Base-by-base conservation (phyloP, 2,888 invertebrate species). In the Invenusta paracnida region DNA sequence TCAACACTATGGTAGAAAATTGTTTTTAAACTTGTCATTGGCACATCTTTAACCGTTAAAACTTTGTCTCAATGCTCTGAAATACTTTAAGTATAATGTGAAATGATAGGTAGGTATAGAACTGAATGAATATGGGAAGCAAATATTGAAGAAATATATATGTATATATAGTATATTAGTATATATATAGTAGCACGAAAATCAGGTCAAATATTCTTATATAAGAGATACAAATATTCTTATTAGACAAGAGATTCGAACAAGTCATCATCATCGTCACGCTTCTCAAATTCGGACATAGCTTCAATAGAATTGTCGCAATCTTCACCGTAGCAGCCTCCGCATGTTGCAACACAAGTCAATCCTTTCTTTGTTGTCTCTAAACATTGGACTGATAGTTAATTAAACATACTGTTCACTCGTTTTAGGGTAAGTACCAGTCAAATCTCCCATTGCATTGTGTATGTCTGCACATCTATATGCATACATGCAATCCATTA, bases 401-500 rank as follows among this genome's bases (percentile, higher is more conserved):
- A 48, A 17, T 48, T 48, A 11, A 48, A 48, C 17, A 48, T 48
- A 48, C 48, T 48, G 48, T 48, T 48, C 48, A 48, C 48, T 48
- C 17, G 48, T 11, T 48, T 48, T 48, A 17, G 5, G 48, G 5
- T 48, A 17, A 25, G n/a, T 2, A 11, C 79, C 28, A 11, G n/a
- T 79, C 5, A 27, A 23, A 66, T 66, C 66, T 13, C 66, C n/a
- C 66, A 79, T n/a, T 23, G 79, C 79, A 79, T 79, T 27, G n/a
- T 79, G 79, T 5, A 79, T 79, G n/a, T 2, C 79, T 11, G 79
- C 79, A 79, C 79, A 79, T 25, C n/a, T n/a, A n/a, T 5, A n/a
- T 79, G 79, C 79, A 79, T 79, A 5, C 5, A 11, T 11, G 23
- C 2, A 2, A 82, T n/a, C 89, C 88, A 88, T 23, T 84, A 82